Evolutionary conservation across 2,888 invertebrate genomes (phyloP).

Genomic region (Lamellibrachia columna): DNA sequence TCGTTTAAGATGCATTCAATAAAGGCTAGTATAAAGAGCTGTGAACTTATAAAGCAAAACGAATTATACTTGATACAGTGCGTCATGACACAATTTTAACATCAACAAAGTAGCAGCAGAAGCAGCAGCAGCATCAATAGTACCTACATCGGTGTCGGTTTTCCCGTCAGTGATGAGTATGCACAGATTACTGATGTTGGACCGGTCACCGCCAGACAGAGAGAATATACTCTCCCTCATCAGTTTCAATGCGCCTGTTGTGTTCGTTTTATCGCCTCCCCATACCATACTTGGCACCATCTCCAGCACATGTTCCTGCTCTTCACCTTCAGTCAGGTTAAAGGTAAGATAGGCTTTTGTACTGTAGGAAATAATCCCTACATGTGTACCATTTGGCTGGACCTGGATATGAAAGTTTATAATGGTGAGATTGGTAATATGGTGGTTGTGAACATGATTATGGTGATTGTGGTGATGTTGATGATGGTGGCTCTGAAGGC

Average conservation of each 20-base stretch:
- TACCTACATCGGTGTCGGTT: neutral
- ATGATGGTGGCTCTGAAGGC: neutral
- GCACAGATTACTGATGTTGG: neutral
- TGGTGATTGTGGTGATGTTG: neutral
- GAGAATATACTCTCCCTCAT: conserved; percentile 17
- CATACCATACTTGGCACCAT: conserved; percentile 25
- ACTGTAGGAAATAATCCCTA: neutral
- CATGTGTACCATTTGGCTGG: neutral
- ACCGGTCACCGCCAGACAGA: neutral
- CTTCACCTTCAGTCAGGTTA: conserved; percentile 25
- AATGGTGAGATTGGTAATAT: neutral
- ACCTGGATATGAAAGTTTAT: neutral
- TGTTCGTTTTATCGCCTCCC: conserved; percentile 32
- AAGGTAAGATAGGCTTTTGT: conserved; percentile 26
- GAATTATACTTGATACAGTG: too few relatives aligned
- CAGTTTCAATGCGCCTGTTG: conserved; percentile 32
- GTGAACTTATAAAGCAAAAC: too few relatives aligned
- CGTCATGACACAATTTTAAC: too few relatives aligned
- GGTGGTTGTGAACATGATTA: neutral
- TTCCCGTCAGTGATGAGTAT: conserved; percentile 18
- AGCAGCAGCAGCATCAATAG: too few relatives aligned
- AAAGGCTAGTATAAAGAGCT: too few relatives aligned
- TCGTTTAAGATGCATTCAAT: too few relatives aligned
- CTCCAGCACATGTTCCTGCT: neutral
- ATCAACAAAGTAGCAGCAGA: too few relatives aligned